Base-by-base conservation (phyloP, 2,888 invertebrate genomes). In the Dorcus parallelipipedus region DNA sequence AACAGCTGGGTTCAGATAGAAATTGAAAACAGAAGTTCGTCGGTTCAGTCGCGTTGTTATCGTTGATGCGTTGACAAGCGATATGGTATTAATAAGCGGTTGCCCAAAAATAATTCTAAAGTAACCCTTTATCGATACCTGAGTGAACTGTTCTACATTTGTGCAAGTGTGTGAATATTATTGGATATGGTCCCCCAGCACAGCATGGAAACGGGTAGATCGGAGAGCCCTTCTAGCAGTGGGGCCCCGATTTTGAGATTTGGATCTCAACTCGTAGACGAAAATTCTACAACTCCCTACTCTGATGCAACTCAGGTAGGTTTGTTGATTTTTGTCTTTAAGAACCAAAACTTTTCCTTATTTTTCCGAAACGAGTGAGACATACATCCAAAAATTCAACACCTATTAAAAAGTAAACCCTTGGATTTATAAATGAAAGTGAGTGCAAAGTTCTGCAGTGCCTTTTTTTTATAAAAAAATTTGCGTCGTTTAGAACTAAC, bases 301-400 rank as follows among this genome's bases (percentile, higher is more conserved):
- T 93, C 96, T 75, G 97, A 98, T 84, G 97, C 97, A 64, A 98
- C 97, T 71, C 92, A 93, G 92, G 94, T 94, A 83, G 88, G 86
- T 81, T n/a, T 51, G 52, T 55, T 52, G 52, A 17, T 59, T 60
- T 56, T 53, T 56, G 43, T 52, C 50, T 17, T 10, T 45, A 9
- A n/a, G 10, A 4, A 41, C 41, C 41, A 41, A 5, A n/a, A 40
- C 40, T 40, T 40, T 40, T n/a, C 20, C 43, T 14, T 40, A 48
- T 17, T 38, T 47, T 39, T 54, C 10, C 26, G 26, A 33, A 33
- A 7, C 26, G 7, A 33, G 26, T 33, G 26, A 33, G 26, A 33
- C 26, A 33, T 17, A 17, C 42, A 45, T 23, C 9, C 42, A 9
- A 14, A 42, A 45, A 43, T 45, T 20, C 20, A 20, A 20, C 20